phyloP scores from a whole-genome alignment of 2,888 invertebrate species.

The Coenonympha arcania region DNA sequence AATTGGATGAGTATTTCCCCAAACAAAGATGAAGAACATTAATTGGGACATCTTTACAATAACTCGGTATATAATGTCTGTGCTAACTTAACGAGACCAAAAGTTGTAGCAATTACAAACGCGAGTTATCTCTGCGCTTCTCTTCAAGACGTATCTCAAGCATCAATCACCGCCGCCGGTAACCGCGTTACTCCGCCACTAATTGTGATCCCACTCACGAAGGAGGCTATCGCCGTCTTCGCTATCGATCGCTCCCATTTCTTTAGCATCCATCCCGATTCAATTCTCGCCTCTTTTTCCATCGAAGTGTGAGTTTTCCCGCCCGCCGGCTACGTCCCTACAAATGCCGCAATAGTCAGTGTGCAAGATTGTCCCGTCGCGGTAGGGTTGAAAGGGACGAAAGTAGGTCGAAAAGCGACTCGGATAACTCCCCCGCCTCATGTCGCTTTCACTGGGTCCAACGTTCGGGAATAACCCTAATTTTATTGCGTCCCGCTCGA shows the following conservation, averaged over 20 bases:
- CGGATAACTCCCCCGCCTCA: conserved; percentile 35
- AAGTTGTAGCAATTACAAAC: conserved; percentile 8
- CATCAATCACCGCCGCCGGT: conserved; percentile 55
- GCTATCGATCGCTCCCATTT: conserved; percentile 45
- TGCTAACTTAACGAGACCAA: not conserved
- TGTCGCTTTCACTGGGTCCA: conserved; percentile 59
- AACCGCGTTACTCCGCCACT: conserved; percentile 54
- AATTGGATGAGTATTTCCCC: no score
- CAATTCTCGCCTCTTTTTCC: conserved; percentile 45
- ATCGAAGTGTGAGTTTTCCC: conserved; percentile 48
- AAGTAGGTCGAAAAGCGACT: conserved; percentile 52
- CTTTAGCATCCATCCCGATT: conserved; percentile 30
- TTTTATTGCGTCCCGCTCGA: conserved; percentile 64
- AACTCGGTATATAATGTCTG: no score
- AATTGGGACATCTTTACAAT: no score
- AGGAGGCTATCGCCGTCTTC: conserved; percentile 40
- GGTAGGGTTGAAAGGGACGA: conserved; percentile 42
- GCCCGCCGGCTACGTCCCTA: conserved; percentile 31
- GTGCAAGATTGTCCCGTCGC: conserved; percentile 31
- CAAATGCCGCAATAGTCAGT: conserved; percentile 35
- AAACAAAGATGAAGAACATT: no score
- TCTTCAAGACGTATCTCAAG: conserved; percentile 29
- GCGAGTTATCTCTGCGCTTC: conserved; percentile 7
- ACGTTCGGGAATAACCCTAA: conserved; percentile 60
- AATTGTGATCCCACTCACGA: conserved; percentile 56